phyloP scores from a whole-genome alignment of 2,113 vertebrate species.

The Heterochromis multidens region DNA sequence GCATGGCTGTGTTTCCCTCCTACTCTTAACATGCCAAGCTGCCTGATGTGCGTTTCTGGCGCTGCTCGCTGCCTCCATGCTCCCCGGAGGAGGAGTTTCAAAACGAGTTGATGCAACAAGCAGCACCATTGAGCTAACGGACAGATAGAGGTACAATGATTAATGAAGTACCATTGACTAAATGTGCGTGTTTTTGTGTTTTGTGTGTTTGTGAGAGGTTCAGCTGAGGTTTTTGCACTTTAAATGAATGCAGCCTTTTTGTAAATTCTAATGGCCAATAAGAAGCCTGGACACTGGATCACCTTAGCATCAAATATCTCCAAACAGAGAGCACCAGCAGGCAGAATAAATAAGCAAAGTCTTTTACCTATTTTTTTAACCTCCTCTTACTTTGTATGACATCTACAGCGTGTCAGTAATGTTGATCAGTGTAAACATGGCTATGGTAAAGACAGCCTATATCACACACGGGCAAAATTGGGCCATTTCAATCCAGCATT shows the following conservation, averaged over 20 bases:
- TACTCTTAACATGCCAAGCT: background rate
- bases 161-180: background rate
- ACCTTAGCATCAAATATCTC: background rate
- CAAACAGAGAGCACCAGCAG: background rate
- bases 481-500: background rate
- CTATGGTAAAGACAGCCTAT: background rate
- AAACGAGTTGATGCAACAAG: slow-evolving; percentile 33
- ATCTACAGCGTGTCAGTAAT: background rate
- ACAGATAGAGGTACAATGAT: background rate
- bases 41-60: background rate
- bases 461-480: background rate
- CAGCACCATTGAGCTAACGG: background rate
- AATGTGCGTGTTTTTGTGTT: background rate
- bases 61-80: background rate
- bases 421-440: background rate
- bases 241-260: background rate
- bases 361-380: background rate
- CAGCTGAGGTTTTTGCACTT: background rate
- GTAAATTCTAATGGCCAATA: background rate
- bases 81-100: slow-evolving; percentile 31
- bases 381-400: background rate
- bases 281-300: background rate
- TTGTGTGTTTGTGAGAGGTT: background rate
- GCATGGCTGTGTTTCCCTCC: background rate
- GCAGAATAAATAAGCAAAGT: background rate